A percentile compares a stretch with the other conserved stretches of the same genome.
These are phyloP conservation scores for Chondrosia reniformis DNA, from an alignment of 37 sponge, comb jelly and placozoan species.

Conservation along the genomic window DNA sequence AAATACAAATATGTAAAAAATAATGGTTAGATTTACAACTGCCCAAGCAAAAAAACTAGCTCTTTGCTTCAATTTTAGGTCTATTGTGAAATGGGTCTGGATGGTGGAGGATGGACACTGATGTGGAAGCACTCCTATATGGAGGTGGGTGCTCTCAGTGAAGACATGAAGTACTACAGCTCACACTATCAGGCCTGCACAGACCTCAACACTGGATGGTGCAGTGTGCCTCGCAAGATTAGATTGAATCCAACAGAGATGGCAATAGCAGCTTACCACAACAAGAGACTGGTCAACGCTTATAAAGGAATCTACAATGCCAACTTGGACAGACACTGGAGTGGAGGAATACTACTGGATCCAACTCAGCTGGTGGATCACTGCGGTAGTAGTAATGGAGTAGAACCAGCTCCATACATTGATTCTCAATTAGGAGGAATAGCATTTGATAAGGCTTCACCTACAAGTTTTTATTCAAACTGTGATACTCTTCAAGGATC, in stretches of 20 bases:
- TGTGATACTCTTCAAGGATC: not conserved
- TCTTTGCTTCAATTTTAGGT: not conserved
- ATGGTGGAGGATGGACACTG: constrained; percentile 16
- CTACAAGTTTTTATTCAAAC: not conserved
- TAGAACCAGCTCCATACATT: constrained; percentile 5
- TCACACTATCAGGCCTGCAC: constrained; percentile 5
- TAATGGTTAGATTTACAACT: no score
- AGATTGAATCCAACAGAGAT: constrained; percentile 20
- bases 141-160: constrained; percentile 17
- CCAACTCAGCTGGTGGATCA: constrained; percentile 10
- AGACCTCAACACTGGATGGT: constrained; percentile 14
- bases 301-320: constrained; percentile 11
- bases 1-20: no score
- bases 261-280: constrained; percentile 21
- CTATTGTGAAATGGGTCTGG: constrained; percentile 1
- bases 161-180: constrained; percentile 20
- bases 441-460: constrained; percentile 11
- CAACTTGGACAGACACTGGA: not conserved
- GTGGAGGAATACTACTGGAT: constrained; percentile 7
- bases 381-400: not conserved
- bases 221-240: constrained; percentile 7
- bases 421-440: not conserved
- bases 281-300: constrained; percentile 11
- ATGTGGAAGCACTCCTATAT: constrained; percentile 12
- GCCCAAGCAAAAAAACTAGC: no score